These are phyloP conservation scores for Gymnogyps californianus DNA, from an alignment of 2,113 vertebrate species.

Conservation along the genomic window DNA sequence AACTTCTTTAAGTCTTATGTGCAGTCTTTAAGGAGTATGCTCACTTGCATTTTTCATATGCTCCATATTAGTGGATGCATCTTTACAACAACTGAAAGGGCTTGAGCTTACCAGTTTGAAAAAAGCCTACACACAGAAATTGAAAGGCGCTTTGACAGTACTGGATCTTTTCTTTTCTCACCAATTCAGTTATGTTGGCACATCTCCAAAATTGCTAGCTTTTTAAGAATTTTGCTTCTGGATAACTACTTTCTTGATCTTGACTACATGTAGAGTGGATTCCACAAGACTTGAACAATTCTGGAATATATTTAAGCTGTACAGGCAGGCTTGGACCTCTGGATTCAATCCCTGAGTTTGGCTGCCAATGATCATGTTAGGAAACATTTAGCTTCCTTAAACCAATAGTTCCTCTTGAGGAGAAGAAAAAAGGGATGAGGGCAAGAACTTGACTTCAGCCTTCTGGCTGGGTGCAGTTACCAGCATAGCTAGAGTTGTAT, in stretches of 20 bases:
- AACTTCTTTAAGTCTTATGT: background rate
- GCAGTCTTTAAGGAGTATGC: background rate
- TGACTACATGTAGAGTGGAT: background rate
- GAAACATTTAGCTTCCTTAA: background rate
- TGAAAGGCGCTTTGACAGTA: background rate
- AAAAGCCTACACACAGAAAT: background rate
- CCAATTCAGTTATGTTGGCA: background rate
- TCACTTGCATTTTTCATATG: background rate
- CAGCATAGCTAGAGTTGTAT: background rate
- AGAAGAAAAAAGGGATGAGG: background rate
- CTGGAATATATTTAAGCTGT: background rate
- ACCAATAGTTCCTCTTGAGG: accelerated
- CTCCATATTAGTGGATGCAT: background rate
- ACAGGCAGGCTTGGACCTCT: background rate
- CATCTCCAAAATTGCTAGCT: background rate
- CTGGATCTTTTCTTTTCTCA: background rate
- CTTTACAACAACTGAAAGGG: background rate
- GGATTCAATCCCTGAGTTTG: background rate
- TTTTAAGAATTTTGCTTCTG: background rate
- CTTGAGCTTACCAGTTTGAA: background rate
- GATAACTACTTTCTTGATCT: background rate
- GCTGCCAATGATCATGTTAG: background rate
- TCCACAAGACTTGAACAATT: background rate
- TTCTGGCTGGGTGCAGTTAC: background rate
- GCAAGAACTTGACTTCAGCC: background rate